Base-by-base conservation (phyloP, 2,113 vertebrate genomes). In the Sylvietta virens region DNA sequence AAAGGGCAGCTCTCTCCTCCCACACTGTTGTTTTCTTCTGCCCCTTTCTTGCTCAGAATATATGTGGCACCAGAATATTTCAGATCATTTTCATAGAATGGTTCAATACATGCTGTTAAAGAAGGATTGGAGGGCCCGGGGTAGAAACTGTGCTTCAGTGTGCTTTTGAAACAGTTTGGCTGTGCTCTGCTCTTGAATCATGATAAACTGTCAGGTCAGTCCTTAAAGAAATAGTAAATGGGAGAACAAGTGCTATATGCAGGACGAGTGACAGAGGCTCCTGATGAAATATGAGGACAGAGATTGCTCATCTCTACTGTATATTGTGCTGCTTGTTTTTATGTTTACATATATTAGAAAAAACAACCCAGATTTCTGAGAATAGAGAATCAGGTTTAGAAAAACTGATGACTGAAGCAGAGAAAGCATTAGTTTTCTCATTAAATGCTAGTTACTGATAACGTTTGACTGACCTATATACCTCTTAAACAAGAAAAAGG, bases 351-450 rank as follows among this genome's bases (percentile, higher is more conserved):
- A 39, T 5, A 42, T 30, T n/a, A 33, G 22, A 8, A 26, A 54
- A 31, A 33, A 0, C 4, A 45, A 45, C 40, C 7, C 31, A 71
- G 51, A 42, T 77, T 62, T 95, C 84, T 86, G 50, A 73, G 85
- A 95, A 77, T 27, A 87, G n/a, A 86, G 26, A 86, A 17, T 81
- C 70, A 81, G 81, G 50, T 93, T 91, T 65, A 72, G 51, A 53
- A 91, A 95, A 95, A 78, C 30, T 92, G 90, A 94, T 91, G 92
- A 91, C 79, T 58, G 71, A 87, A 92, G 90, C 87, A 92, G 39
- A 30, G 50, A 51, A 83, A 69, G 79, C n/a, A 66, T 96, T 90
- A 95, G 42, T 57, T 86, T 86, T 78, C 92, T 94, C 88, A 90
- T 94, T 93, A 94, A 93, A 81, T 82, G 60, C 60, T 71, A 50